A percentile compares a stretch with the other conserved stretches of the same genome.
Conservation (phyloP, 2,113 vertebrate genomes). For the Oryzias celebensis region DNA sequence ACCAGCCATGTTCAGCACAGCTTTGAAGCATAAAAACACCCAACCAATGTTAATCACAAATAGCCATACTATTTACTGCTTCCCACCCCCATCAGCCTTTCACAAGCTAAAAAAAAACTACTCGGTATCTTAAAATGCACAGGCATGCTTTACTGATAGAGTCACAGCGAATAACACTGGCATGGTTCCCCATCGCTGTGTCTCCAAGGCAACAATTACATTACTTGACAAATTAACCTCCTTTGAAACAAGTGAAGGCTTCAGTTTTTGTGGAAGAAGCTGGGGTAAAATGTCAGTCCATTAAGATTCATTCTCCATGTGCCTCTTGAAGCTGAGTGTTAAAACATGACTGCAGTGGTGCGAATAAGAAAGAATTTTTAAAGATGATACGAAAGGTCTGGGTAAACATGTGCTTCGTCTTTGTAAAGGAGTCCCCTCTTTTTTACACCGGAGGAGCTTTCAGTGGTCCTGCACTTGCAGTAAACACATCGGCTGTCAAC, state of each 20-base stretch:
- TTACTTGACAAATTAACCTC: conserved; percentile 60
- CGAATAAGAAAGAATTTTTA: conserved; percentile 19
- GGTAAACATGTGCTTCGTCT: neutral
- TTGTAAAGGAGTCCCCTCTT: neutral
- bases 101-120: conserved; percentile 16
- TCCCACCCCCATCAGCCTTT: conserved; percentile 9
- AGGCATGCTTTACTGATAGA: conserved; percentile 28
- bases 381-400: conserved; percentile 9
- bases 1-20: no score
- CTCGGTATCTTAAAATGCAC: conserved; percentile 33
- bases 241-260: conserved; percentile 45
- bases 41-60: conserved; percentile 34
- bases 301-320: conserved; percentile 14
- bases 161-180: conserved; percentile 40
- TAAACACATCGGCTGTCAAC: conserved; percentile 8
- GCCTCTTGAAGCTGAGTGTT: conserved; percentile 1
- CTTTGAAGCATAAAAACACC: conserved; percentile 22
- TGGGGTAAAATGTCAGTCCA: conserved; percentile 32
- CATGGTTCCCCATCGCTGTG: conserved; percentile 21
- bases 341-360: neutral
- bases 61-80: conserved; percentile 16
- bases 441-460: neutral
- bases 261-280: conserved; percentile 31
- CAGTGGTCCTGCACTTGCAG: neutral
- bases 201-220: conserved; percentile 66